Percentiles rank a stretch among this genome's conserved stretches.
These are phyloP conservation scores for Troides helena DNA, from an alignment of 2,888 invertebrate genomes.

Conservation along the genomic window DNA sequence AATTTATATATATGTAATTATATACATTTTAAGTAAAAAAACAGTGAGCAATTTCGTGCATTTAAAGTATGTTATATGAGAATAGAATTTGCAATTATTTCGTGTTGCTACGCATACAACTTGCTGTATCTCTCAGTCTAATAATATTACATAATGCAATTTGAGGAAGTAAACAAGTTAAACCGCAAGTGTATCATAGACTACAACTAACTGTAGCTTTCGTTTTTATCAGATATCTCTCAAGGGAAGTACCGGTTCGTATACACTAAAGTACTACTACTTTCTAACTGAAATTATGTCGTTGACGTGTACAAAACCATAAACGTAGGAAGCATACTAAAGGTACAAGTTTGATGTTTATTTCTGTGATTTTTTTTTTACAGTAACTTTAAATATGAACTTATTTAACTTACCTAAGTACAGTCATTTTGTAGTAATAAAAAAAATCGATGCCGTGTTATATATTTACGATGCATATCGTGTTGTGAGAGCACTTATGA, in stretches of 20 bases:
- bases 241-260: constrained; percentile 48
- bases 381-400: not conserved
- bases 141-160: not conserved
- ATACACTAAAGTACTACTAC: constrained; percentile 40
- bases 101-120: no score
- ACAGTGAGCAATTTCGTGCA: no score
- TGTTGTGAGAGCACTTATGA: not conserved
- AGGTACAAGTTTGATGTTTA: not conserved
- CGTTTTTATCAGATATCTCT: constrained; percentile 57
- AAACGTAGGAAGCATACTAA: not conserved
- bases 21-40: no score
- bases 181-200: constrained; percentile 39
- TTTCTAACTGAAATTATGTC: constrained; percentile 57
- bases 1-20: no score
- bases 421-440: no score
- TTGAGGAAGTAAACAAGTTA: constrained; percentile 34
- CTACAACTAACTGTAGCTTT: constrained; percentile 51
- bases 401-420: no score
- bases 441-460: no score
- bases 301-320: constrained; percentile 44
- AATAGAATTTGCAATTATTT: no score
- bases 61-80: no score
- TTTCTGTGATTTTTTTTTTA: not conserved
- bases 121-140: not conserved
- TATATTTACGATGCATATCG: not conserved